Evolutionary conservation across 2,888 invertebrate genomes (phyloP).

Genomic region (Lypha dubia): DNA sequence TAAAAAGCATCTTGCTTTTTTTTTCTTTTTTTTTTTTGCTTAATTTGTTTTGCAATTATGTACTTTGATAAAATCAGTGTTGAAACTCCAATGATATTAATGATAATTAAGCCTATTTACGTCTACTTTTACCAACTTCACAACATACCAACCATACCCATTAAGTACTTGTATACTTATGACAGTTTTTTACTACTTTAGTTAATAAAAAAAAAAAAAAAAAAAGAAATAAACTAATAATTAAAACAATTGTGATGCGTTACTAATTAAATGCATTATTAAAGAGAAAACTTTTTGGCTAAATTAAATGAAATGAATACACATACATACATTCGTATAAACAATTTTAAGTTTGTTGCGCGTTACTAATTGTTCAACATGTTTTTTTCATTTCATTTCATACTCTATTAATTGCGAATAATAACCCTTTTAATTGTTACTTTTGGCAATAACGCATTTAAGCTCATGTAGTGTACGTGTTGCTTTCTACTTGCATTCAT

Average conservation of each 20-base stretch:
- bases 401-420: slow-evolving; percentile 66
- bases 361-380: slow-evolving; percentile 53
- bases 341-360: slow-evolving; percentile 42
- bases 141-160: too few relatives aligned
- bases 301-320: slow-evolving; percentile 1
- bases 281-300: slow-evolving; percentile 48
- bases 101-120: not conserved
- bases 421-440: slow-evolving; percentile 70
- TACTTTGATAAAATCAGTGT: not conserved
- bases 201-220: too few relatives aligned
- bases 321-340: not conserved
- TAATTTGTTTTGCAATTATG: not conserved
- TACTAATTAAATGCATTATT: slow-evolving; percentile 57
- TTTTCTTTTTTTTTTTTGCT: too few relatives aligned
- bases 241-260: slow-evolving; percentile 32
- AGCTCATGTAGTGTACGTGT: not conserved
- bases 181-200: not conserved
- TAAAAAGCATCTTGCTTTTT: too few relatives aligned
- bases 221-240: not conserved
- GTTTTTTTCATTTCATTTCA: slow-evolving; percentile 43
- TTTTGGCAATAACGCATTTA: slow-evolving; percentile 47
- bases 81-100: not conserved
- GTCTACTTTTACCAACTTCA: not conserved
- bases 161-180: slow-evolving; percentile 17
- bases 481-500: slow-evolving; percentile 62